phyloP scores from a whole-genome alignment of 2,113 vertebrate genomes.

The Bos indicus region DNA sequence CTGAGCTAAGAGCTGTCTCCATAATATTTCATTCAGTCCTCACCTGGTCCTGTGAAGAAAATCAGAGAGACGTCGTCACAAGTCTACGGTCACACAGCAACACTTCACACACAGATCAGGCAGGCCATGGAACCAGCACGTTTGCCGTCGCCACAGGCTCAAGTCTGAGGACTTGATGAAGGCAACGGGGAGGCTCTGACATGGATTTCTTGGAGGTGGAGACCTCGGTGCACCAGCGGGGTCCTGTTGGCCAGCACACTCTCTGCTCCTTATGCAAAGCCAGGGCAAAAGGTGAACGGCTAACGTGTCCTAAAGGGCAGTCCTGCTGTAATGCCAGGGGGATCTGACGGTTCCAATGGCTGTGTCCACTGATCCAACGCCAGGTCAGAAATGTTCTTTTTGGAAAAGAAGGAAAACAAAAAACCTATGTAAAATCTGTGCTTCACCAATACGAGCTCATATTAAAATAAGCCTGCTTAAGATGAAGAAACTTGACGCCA shows the following conservation, averaged over 20 bases:
- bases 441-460: neutral
- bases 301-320: constrained; percentile 20
- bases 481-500: neutral
- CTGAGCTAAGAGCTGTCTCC: neutral
- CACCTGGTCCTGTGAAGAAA: neutral
- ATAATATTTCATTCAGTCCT: neutral
- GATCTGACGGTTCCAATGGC: neutral
- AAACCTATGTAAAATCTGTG: neutral
- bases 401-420: neutral
- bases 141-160: neutral
- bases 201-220: neutral
- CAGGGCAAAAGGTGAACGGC: constrained; percentile 35
- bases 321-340: neutral
- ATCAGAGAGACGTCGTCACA: neutral
- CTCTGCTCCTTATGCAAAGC: constrained; percentile 25
- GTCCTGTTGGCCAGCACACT: constrained; percentile 7
- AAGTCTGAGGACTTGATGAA: neutral
- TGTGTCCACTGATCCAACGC: neutral
- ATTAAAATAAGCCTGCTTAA: constrained; percentile 6
- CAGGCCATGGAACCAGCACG: neutral
- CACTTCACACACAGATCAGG: neutral
- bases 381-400: neutral
- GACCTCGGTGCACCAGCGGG: neutral
- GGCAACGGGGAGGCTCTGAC: neutral
- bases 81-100: neutral